Evolutionary conservation across 2,888 invertebrate species (phyloP).

Genomic region (Ophion slaviceki): DNA sequence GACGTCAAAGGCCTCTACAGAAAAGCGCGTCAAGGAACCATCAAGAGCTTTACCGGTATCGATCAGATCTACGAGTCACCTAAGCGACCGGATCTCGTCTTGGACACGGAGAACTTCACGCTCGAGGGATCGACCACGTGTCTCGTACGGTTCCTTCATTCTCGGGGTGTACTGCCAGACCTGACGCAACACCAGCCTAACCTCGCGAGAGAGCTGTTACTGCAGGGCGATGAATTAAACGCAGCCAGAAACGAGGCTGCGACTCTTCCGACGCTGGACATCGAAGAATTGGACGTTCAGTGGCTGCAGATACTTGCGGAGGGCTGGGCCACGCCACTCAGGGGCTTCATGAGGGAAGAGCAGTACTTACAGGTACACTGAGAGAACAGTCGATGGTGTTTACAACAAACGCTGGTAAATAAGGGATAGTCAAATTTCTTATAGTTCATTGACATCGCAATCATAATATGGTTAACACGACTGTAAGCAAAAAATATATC

Average conservation of each 20-base stretch:
- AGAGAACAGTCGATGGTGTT: too few relatives aligned
- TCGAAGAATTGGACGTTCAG: slow-evolving; percentile 94
- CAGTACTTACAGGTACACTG: slow-evolving; percentile 91
- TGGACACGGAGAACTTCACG: slow-evolving; percentile 91
- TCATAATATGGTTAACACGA: too few relatives aligned
- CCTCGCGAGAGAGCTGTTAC: slow-evolving; percentile 83
- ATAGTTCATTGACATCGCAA: too few relatives aligned
- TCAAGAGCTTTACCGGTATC: slow-evolving; percentile 94
- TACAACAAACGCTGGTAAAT: too few relatives aligned
- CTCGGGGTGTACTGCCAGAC: slow-evolving; percentile 86
- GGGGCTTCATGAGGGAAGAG: slow-evolving; percentile 98
- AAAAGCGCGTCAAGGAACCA: slow-evolving; percentile 96
- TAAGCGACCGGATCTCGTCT: slow-evolving; percentile 91
- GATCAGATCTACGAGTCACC: slow-evolving; percentile 96
- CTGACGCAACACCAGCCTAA: slow-evolving; percentile 79
- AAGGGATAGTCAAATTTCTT: too few relatives aligned
- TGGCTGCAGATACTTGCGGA: slow-evolving; percentile 98
- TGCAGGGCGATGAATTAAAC: slow-evolving; percentile 42
- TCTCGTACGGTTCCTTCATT: slow-evolving; percentile 92
- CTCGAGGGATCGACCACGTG: slow-evolving; percentile 94
- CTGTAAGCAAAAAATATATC: neutral
- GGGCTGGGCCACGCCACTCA: slow-evolving; percentile 98
- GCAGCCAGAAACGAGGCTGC: slow-evolving; percentile 89
- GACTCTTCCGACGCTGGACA: slow-evolving; percentile 89
- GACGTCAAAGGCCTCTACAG: slow-evolving; percentile 99